phyloP scores from a whole-genome alignment of 2,113 vertebrate species.

The Brienomyrus longianalis region DNA sequence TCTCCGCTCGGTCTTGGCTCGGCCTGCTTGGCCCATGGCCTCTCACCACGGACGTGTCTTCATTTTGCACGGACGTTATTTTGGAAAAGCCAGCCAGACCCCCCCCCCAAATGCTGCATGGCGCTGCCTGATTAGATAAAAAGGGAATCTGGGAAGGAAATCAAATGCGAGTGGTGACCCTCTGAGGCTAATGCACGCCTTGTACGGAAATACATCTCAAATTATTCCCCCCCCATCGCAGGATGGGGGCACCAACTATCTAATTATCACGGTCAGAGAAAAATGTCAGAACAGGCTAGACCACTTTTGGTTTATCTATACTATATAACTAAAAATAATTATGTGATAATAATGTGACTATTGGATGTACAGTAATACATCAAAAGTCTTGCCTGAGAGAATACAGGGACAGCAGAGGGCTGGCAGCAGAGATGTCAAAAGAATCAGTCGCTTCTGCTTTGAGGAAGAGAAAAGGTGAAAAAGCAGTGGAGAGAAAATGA shows the following conservation, averaged over 20 bases:
- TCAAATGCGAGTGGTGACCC: neutral
- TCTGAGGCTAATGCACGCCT: neutral
- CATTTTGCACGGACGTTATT: neutral
- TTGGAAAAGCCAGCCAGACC: neutral
- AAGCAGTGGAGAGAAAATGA: neutral
- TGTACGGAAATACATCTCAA: neutral
- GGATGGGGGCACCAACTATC: neutral
- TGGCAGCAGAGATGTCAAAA: neutral
- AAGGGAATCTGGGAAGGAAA: constrained; percentile 7
- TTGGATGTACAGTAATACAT: neutral
- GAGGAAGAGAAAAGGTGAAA: neutral
- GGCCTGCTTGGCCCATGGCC: neutral
- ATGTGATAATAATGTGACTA: neutral
- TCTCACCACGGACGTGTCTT: neutral
- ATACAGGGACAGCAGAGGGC: neutral
- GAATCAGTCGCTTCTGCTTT: neutral
- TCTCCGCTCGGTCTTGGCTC: neutral
- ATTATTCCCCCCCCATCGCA: neutral
- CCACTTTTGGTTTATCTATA: neutral
- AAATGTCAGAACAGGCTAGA: neutral
- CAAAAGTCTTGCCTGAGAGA: neutral
- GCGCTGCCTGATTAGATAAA: constrained; percentile 15
- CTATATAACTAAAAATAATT: neutral
- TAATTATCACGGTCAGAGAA: neutral
- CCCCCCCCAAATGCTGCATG: neutral